Percentiles rank a stretch among this genome's conserved stretches.
phyloP scores from a whole-genome alignment of 2,888 invertebrate species.

The Cyclophora punctaria region DNA sequence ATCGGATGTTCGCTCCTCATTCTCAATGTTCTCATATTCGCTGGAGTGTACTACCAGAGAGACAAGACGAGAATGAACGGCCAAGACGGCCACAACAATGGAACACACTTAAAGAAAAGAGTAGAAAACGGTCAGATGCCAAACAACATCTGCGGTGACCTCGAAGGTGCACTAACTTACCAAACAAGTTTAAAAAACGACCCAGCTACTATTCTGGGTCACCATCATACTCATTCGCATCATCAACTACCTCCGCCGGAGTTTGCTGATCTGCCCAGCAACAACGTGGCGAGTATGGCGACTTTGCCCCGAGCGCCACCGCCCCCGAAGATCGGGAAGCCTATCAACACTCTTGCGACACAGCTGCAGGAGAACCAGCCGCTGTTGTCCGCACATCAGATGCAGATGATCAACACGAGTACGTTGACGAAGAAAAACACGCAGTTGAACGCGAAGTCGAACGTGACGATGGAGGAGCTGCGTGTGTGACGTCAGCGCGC shows the following conservation, averaged over 20 bases:
- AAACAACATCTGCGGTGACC: constrained; percentile 90
- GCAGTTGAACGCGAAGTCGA: constrained; percentile 77
- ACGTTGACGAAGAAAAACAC: constrained; percentile 86
- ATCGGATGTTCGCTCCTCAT: constrained; percentile 95
- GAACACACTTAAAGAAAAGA: constrained; percentile 78
- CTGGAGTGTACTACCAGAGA: constrained; percentile 94
- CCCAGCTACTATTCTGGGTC: constrained; percentile 82
- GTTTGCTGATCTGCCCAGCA: constrained; percentile 86
- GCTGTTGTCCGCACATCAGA: constrained; percentile 82
- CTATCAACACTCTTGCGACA: constrained; percentile 73
- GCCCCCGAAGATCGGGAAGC: constrained; percentile 81
- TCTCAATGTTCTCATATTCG: constrained; percentile 93
- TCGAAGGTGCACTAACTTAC: constrained; percentile 76
- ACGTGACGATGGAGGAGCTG: constrained; percentile 84
- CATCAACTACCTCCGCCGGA: constrained; percentile 89
- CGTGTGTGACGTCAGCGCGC: constrained; percentile 85
- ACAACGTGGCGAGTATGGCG: constrained; percentile 73
- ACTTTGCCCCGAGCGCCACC: constrained; percentile 83
- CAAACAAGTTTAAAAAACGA: constrained; percentile 78
- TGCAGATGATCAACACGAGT: constrained; percentile 85
- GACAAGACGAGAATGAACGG: constrained; percentile 86
- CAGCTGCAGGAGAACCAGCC: constrained; percentile 80
- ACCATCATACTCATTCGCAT: constrained; percentile 84
- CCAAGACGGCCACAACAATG: constrained; percentile 70
- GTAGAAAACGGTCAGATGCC: constrained; percentile 92